These are phyloP conservation scores for Notolepis coatsorum DNA, from an alignment of 2,797 vertebrate species.

Conservation along the genomic window DNA sequence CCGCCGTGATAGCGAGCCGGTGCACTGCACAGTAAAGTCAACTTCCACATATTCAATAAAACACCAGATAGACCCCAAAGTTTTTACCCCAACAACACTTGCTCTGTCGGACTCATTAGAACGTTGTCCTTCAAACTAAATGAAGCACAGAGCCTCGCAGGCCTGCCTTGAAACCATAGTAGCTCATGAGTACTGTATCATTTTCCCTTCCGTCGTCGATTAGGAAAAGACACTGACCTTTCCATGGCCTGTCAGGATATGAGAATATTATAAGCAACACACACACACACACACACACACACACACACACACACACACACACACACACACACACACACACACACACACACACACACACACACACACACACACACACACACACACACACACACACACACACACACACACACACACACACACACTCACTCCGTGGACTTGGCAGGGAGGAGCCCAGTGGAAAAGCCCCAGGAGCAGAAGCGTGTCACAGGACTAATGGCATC, in stretches of 20 bases:
- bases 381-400: too few species aligned
- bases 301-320: too few species aligned
- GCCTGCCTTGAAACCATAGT: constrained; percentile 15
- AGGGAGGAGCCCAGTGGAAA: constrained; percentile 30
- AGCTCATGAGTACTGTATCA: constrained; percentile 20
- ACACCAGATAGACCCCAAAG: constrained; percentile 43
- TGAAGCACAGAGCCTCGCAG: constrained; percentile 7
- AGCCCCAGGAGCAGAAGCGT: constrained; percentile 55
- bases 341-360: too few species aligned
- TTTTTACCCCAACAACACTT: constrained; percentile 42
- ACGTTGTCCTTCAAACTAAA: constrained; percentile 49
- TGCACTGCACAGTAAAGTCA: constrained; percentile 61
- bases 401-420: too few species aligned
- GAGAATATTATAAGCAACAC: too few species aligned
- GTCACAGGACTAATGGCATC: constrained; percentile 67
- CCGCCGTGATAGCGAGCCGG: constrained; percentile 63
- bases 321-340: too few species aligned
- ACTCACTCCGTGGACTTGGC: constrained; percentile 31
- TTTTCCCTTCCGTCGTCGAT: constrained; percentile 17
- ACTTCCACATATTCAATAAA: constrained; percentile 76
- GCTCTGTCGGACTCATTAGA: constrained; percentile 26
- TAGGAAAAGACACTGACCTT: constrained; percentile 12
- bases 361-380: too few species aligned
- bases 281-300: too few species aligned
- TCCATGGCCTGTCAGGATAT: constrained; percentile 23